Base-by-base conservation (phyloP, 2,113 vertebrate species). In the Numenius arquata region DNA sequence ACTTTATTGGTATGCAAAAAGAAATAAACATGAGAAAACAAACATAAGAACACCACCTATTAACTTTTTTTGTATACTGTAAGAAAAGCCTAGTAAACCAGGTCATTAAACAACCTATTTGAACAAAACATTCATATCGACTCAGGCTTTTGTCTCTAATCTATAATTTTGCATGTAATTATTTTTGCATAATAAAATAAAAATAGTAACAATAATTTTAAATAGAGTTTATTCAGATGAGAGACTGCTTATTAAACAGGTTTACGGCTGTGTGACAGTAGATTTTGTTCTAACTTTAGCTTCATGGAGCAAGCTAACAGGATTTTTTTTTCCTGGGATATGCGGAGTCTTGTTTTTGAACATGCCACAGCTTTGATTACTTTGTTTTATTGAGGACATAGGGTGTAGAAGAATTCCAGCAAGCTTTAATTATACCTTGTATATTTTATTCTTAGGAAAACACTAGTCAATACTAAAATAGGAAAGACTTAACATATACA, bases 381-480 rank as follows among this genome's bases (percentile, higher is more conserved):
- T 89, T 82, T 56, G 12, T 77, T 91, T 88, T 84, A 55, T 55
- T 81, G 70, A 80, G 63, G 20, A 71, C 41, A 63, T 27, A 9
- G 47, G 18, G 47, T 85, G 11, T 43, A 80, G 30, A 76, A 89
- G 61, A 52, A 74, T 38, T 48, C 9, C 81, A 95, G 30, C 8
- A 75, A 55, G 36, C 2, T 95, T 90, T 81, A 87, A 76, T 94
- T 90, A 52, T 38, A 56, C 1, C 5, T 79, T 85, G 27, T 66
- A 22, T 82, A 20, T 85, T 94, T 96, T 87, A 23, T 84, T 90
- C 17, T 56, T 75, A 68, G n/a, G 25, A 80, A 94, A 94, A 43
- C 10, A 38, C 10, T 58, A 66, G 45, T 50, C 8, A 71, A 65
- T 74, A 41, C 19, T 40, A 50, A 97, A 83, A 94, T n/a, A 89